phyloP scores from a whole-genome alignment of 2,113 vertebrate species.

The Ptilorrhoa leucosticta region DNA sequence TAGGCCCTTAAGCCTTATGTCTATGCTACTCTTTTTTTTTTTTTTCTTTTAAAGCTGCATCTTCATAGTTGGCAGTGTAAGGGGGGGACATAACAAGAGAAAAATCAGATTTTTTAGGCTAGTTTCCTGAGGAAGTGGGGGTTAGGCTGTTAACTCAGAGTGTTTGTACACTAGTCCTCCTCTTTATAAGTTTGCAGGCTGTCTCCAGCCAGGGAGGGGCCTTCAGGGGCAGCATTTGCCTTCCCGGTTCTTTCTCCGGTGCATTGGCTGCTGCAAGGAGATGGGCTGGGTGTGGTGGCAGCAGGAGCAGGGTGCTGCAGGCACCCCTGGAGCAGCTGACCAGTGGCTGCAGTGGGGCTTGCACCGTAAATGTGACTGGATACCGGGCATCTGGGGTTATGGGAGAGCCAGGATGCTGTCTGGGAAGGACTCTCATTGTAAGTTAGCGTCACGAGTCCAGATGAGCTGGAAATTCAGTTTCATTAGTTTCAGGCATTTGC shows the following conservation, averaged over 20 bases:
- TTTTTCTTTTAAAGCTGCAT: not conserved
- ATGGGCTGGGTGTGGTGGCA: not conserved
- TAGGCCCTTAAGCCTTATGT: not conserved
- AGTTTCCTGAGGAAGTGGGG: conserved; percentile 16
- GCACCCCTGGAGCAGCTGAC: not conserved
- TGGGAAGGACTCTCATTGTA: accelerated
- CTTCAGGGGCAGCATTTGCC: not conserved
- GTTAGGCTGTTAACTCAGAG: not conserved
- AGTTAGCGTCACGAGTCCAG: not conserved
- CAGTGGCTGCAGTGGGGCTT: not conserved
- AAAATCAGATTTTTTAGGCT: not conserved
- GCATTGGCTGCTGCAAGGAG: not conserved
- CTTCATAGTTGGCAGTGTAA: not conserved
- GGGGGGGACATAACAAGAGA: not conserved
- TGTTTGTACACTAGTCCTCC: not conserved
- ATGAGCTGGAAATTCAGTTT: not conserved
- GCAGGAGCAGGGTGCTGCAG: not conserved
- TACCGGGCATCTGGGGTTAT: accelerated
- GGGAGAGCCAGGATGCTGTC: not conserved
- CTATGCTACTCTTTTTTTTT: not conserved
- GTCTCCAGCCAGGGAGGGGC: not conserved
- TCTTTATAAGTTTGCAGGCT: not conserved
- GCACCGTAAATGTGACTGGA: not conserved
- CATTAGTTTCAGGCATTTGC: not conserved
- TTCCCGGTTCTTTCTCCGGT: accelerated